phyloP scores from a whole-genome alignment of 2,888 invertebrate species.

The Drosophila ustulata region DNA sequence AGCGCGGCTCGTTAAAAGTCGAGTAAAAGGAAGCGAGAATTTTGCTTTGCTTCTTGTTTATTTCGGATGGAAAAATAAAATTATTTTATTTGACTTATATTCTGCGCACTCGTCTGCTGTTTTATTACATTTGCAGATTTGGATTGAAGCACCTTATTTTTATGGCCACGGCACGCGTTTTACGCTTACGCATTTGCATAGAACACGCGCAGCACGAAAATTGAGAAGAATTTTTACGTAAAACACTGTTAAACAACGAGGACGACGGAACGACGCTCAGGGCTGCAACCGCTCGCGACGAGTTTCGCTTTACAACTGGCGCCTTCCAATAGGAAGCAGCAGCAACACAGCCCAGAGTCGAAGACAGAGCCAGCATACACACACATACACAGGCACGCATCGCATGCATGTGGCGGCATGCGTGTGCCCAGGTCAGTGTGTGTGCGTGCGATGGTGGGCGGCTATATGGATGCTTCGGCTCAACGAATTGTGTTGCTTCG shows the following conservation, averaged over 20 bases:
- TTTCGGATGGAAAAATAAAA: neutral
- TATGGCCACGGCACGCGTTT: conserved; percentile 29
- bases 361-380: conserved; percentile 15
- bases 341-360: conserved; percentile 34
- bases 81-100: conserved; percentile 13
- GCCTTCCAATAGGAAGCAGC: conserved; percentile 65
- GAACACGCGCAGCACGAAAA: conserved; percentile 15
- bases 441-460: conserved; percentile 42
- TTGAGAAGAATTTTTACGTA: conserved; percentile 55
- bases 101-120: conserved; percentile 10
- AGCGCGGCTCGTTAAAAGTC: conserved; percentile 18
- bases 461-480: conserved; percentile 52
- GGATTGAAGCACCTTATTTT: conserved; percentile 32
- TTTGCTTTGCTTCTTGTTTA: conserved; percentile 1
- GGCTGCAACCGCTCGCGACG: conserved; percentile 71
- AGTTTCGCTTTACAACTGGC: conserved; percentile 76
- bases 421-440: conserved; percentile 27
- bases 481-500: conserved; percentile 42
- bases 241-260: conserved; percentile 30
- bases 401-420: conserved; percentile 45
- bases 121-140: conserved; percentile 26
- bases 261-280: conserved; percentile 39
- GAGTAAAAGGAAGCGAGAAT: conserved; percentile 2
- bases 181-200: conserved; percentile 37
- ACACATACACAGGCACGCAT: conserved; percentile 1